These are phyloP conservation scores for Macrosiphum euphorbiae DNA, from an alignment of 2,888 invertebrate genomes.

Conservation along the genomic window DNA sequence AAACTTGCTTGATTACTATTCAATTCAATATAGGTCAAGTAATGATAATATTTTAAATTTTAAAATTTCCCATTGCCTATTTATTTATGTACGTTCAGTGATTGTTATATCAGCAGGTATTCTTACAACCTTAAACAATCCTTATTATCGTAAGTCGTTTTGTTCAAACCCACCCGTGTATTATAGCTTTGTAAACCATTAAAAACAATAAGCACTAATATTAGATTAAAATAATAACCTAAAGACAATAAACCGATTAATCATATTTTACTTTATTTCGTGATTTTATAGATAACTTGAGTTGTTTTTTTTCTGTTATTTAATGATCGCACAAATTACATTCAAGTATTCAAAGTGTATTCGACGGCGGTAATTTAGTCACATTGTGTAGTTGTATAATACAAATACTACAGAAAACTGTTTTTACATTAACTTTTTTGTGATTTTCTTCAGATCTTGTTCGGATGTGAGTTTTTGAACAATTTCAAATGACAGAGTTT, in stretches of 20 bases:
- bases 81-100: too few species aligned
- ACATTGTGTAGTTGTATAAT: background rate
- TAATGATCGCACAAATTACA: background rate
- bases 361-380: background rate
- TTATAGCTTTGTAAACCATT: too few species aligned
- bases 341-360: background rate
- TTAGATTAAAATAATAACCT: too few species aligned
- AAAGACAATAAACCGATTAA: background rate
- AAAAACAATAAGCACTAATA: too few species aligned
- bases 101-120: too few species aligned
- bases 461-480: background rate
- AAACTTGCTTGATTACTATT: background rate
- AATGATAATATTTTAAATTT: background rate
- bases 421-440: background rate
- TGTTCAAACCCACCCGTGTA: too few species aligned
- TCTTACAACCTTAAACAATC: too few species aligned
- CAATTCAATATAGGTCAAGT: background rate
- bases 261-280: background rate
- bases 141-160: too few species aligned
- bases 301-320: background rate
- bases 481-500: background rate
- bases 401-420: background rate
- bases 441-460: background rate
- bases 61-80: too few species aligned
- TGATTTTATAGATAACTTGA: background rate